Percentiles rank a stretch among this genome's conserved stretches.
Evolutionary conservation across 2,888 invertebrate species (phyloP).

Genomic region (Tetrapedia diversipes): DNA sequence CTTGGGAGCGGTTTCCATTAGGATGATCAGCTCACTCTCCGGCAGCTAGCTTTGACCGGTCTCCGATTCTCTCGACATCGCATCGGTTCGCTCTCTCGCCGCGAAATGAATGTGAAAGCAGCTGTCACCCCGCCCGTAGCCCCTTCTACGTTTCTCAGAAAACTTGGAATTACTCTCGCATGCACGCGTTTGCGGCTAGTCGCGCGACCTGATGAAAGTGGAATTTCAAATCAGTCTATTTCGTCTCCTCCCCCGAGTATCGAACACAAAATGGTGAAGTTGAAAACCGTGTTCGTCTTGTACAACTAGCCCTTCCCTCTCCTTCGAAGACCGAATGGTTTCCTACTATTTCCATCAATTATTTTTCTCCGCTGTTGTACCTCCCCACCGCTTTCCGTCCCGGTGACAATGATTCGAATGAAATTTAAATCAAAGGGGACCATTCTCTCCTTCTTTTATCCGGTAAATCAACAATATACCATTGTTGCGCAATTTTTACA

Average conservation of each 20-base stretch:
- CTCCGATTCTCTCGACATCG: constrained; percentile 5
- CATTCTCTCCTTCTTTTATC: background rate
- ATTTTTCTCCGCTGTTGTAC: too few relatives aligned
- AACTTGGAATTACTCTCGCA: constrained; percentile 32
- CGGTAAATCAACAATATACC: background rate
- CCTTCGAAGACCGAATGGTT: constrained; percentile 59
- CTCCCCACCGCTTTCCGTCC: too few relatives aligned
- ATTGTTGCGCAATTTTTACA: background rate
- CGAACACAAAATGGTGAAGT: constrained; percentile 46
- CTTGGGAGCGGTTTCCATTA: constrained; percentile 29
- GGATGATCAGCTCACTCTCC: constrained; percentile 20
- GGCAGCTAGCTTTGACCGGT: background rate
- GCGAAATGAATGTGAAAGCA: constrained; percentile 9
- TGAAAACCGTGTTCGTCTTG: constrained; percentile 54
- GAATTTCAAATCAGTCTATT: constrained; percentile 61
- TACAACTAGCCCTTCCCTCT: constrained; percentile 54
- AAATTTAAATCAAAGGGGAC: background rate
- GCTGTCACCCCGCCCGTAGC: background rate
- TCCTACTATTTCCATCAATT: constrained; percentile 30
- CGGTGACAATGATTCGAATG: constrained; percentile 1
- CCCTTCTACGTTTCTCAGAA: background rate
- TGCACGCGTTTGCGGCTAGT: constrained; percentile 25
- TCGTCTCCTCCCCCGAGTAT: constrained; percentile 39
- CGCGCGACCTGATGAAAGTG: constrained; percentile 34
- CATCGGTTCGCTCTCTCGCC: background rate